These are phyloP conservation scores for Macrochelys suwanniensis DNA, from an alignment of 2,797 vertebrate species.

Conservation along the genomic window DNA sequence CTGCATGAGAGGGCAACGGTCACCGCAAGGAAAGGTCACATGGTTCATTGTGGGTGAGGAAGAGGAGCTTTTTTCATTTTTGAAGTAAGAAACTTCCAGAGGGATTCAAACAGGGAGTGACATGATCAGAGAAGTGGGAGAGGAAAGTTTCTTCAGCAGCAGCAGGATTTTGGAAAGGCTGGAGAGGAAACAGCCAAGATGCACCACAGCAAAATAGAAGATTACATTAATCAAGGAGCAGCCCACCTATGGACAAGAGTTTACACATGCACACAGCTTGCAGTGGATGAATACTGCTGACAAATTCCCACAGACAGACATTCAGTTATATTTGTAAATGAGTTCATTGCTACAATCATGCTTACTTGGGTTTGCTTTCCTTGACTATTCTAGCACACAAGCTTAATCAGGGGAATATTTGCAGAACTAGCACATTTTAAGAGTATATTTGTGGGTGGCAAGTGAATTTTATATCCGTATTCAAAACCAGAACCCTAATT, in stretches of 20 bases:
- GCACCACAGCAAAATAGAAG: neutral
- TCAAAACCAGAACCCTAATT: neutral
- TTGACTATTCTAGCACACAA: neutral
- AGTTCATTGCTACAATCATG: neutral
- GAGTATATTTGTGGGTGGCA: neutral
- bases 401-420: neutral
- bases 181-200: neutral
- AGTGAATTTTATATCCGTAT: neutral
- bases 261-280: neutral
- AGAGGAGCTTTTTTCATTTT: neutral
- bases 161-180: conserved; percentile 3
- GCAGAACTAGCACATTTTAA: neutral
- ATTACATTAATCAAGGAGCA: neutral
- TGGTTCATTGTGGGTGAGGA: neutral
- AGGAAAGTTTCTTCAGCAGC: neutral
- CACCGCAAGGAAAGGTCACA: neutral
- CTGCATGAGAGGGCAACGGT: neutral
- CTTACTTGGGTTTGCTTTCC: neutral
- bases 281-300: neutral
- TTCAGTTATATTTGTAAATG: neutral
- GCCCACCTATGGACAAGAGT: neutral
- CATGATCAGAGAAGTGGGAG: neutral
- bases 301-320: neutral
- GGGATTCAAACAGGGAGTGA: neutral
- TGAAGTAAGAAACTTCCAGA: neutral